Evolutionary conservation across 2,797 vertebrate genomes (phyloP), one percentile per base, ranked within the genome.

Genomic region (Macroramphosus scolopax): DNA sequence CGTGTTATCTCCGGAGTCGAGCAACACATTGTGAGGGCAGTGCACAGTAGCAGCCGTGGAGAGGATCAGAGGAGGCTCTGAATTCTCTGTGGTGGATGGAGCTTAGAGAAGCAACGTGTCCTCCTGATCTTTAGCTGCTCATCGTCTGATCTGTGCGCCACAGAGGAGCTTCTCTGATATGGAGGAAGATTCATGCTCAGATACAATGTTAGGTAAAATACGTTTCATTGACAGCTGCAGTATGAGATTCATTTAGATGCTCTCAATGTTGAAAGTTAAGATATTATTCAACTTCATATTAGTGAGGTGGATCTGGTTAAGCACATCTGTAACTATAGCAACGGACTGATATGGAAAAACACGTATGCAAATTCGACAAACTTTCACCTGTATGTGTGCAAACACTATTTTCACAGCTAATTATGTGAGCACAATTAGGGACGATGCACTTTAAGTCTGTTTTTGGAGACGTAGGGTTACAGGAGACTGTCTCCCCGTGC

Each of bases 11-110:
- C 20, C 3, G 20, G 20, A 6, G 26, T 60, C n/a, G 41, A 42
- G 33, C 37, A 24, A 25, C 46, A 49, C 55, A 56, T 67, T 63
- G 64, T 65, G 56, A 26, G 62, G 67, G 53, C 18, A 25, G 45
- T 43, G 49, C 39, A 43, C 63, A 66, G 42, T 56, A 39, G 60
- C 53, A 58, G 58, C 57, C 48, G 47, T 37, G 35, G 55, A 77
- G 64, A 63, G 70, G 71, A 83, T 80, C 71, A 68, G 58, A 70
- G 56, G 26, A 30, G 1, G 51, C 62, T 72, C 72, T 70, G 59
- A 61, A 66, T 74, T 45, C 53, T 63, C 24, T n/a, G 31, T 36
- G 57, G 43, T 63, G 17, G 53, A 50, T 26, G 11, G 57, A 72
- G 71, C 67, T 72, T 57, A 72, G 52, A 60, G 63, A 34, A 60